These are phyloP conservation scores for Ophion obscuratus DNA, from an alignment of 2,888 invertebrate genomes.

Conservation along the genomic window DNA sequence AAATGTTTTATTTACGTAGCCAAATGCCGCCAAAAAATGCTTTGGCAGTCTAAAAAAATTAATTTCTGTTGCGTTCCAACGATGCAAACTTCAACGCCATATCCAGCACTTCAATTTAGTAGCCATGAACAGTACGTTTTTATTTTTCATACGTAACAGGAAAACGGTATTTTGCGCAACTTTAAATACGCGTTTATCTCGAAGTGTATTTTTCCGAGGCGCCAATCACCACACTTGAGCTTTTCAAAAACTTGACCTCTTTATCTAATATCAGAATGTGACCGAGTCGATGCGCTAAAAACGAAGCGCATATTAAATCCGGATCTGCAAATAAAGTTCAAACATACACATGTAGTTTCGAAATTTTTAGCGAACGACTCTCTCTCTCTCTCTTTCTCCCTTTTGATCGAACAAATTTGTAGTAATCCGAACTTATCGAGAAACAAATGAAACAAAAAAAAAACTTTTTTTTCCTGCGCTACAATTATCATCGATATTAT, in stretches of 20 bases:
- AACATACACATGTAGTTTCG: neutral
- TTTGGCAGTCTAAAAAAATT: no score
- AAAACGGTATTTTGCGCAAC: slow-evolving; percentile 9
- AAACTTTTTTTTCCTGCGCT: slow-evolving; percentile 9
- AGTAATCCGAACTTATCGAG: neutral
- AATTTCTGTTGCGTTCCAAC: no score
- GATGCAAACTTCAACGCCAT: no score
- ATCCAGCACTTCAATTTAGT: no score
- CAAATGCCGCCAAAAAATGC: no score
- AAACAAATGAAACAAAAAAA: neutral
- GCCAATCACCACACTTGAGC: neutral
- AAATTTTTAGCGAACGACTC: neutral
- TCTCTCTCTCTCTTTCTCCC: neutral
- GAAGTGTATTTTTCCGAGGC: slow-evolving; percentile 17
- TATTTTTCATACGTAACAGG: neutral
- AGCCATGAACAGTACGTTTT: neutral
- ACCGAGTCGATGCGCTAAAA: neutral
- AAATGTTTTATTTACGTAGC: no score
- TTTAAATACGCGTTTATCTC: neutral
- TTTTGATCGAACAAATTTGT: slow-evolving; percentile 22
- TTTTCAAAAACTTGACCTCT: slow-evolving; percentile 25
- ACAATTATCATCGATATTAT: slow-evolving; percentile 19
- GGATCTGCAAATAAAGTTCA: slow-evolving; percentile 15
- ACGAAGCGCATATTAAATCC: neutral
- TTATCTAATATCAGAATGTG: slow-evolving; percentile 22